These are phyloP conservation scores for Ptychadena robeensis DNA, from an alignment of 2,797 vertebrate species.

Conservation along the genomic window DNA sequence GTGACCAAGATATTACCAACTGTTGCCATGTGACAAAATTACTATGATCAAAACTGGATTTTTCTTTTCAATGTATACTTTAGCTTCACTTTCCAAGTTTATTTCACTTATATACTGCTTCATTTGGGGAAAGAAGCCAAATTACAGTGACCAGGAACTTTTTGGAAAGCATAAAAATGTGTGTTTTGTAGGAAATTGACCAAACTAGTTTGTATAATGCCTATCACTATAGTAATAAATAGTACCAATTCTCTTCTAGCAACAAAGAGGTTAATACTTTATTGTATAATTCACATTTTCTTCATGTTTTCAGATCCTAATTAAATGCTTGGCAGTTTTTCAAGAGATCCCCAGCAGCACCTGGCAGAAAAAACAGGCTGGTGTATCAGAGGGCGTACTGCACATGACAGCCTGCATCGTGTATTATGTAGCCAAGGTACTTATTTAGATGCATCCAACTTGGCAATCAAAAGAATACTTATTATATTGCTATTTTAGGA, in stretches of 20 bases:
- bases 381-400: slow-evolving; percentile 78
- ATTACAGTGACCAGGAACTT: too few species aligned
- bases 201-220: background rate
- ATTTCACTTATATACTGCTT: background rate
- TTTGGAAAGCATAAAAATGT: background rate
- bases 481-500: slow-evolving; percentile 45
- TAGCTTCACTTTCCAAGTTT: too few species aligned
- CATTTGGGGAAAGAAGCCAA: too few species aligned
- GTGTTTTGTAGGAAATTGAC: background rate
- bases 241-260: background rate
- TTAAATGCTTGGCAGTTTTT: slow-evolving; percentile 87
- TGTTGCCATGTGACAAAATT: too few species aligned
- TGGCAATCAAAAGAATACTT: slow-evolving; percentile 29
- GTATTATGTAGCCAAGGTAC: slow-evolving; percentile 88
- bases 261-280: slow-evolving; percentile 7
- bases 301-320: slow-evolving; percentile 82
- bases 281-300: slow-evolving; percentile 36
- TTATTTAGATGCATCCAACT: slow-evolving; percentile 37
- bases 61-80: too few species aligned
- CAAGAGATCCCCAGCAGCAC: slow-evolving; percentile 79
- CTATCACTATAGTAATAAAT: background rate
- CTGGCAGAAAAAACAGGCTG: slow-evolving; percentile 74
- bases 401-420: slow-evolving; percentile 91
- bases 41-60: too few species aligned
- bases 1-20: too few species aligned